A percentile compares a stretch with the other conserved stretches of the same genome.
Conservation (phyloP, 1,140 invertebrate species). For the Branchinecta lindahli region DNA sequence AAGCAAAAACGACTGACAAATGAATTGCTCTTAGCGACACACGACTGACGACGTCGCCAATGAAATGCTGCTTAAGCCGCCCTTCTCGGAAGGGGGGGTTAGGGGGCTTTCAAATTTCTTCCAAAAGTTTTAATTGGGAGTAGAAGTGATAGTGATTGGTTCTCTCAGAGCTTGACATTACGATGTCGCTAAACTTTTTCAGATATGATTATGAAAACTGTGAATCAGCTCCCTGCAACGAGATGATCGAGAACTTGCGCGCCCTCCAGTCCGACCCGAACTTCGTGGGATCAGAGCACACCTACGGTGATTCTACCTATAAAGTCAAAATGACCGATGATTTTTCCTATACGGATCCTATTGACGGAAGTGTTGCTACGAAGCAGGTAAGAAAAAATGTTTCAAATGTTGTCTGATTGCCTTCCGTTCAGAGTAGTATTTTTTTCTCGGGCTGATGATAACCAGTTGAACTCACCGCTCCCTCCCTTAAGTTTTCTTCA, state of each 20-base stretch:
- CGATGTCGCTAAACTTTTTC: constrained; percentile 18
- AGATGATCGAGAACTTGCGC: constrained; percentile 69
- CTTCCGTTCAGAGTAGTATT: too few species aligned
- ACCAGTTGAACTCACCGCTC: too few species aligned
- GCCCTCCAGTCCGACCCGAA: constrained; percentile 41
- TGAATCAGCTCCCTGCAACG: constrained; percentile 60
- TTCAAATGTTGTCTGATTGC: background rate
- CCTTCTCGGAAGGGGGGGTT: too few species aligned
- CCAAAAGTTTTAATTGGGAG: too few species aligned
- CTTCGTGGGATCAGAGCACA: constrained; percentile 49
- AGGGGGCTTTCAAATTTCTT: too few species aligned
- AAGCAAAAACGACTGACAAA: too few species aligned
- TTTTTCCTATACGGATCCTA: constrained; percentile 84
- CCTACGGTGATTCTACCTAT: constrained; percentile 48
- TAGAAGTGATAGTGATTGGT: too few species aligned
- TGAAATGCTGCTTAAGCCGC: too few species aligned
- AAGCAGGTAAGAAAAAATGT: constrained; percentile 52
- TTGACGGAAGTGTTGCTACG: constrained; percentile 73
- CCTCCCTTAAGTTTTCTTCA: too few species aligned
- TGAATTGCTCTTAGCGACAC: background rate
- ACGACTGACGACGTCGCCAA: background rate
- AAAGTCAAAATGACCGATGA: constrained; percentile 64
- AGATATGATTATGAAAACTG: constrained; percentile 97
- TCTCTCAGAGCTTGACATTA: too few species aligned
- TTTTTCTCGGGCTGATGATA: too few species aligned